A percentile compares a stretch with the other conserved stretches of the same genome.
These are phyloP conservation scores for Oncopodura yosiiana DNA, from an alignment of 1,140 invertebrate genomes.

Conservation along the genomic window DNA sequence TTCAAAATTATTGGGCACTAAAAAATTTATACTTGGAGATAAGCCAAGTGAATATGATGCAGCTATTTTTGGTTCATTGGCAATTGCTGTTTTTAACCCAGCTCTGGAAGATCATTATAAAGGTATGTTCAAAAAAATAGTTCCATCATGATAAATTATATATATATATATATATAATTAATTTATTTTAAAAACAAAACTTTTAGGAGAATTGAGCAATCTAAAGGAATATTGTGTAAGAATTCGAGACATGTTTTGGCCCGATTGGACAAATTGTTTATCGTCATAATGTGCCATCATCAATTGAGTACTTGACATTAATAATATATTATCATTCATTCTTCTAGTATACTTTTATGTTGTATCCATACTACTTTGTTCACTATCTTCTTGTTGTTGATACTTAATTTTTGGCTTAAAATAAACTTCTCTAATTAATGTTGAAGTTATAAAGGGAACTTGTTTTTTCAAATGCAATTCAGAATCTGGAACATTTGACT, in stretches of 20 bases:
- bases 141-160: too few relatives aligned
- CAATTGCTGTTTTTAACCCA: too few relatives aligned
- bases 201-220: conserved; percentile 10
- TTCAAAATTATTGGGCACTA: conserved; percentile 8
- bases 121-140: too few relatives aligned
- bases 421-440: conserved; percentile 66
- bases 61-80: conserved; percentile 18
- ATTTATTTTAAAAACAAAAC: background rate
- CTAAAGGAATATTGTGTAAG: conserved; percentile 12
- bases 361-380: conserved; percentile 10
- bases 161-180: too few relatives aligned
- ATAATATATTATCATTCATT: background rate
- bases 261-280: conserved; percentile 4
- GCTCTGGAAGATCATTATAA: too few relatives aligned
- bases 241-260: conserved; percentile 10
- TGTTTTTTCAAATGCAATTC: conserved; percentile 88
- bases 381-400: conserved; percentile 15
- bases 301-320: background rate
- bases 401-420: conserved; percentile 39
- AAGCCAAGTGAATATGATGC: conserved; percentile 26
- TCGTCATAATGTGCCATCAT: conserved; percentile 5
- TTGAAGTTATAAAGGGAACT: conserved; percentile 84
- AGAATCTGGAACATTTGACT: conserved; percentile 73
- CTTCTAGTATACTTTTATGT: background rate
- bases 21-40: conserved; percentile 24